phyloP scores from a whole-genome alignment of 1,140 invertebrate species.

The Drosophila kohkoa region DNA sequence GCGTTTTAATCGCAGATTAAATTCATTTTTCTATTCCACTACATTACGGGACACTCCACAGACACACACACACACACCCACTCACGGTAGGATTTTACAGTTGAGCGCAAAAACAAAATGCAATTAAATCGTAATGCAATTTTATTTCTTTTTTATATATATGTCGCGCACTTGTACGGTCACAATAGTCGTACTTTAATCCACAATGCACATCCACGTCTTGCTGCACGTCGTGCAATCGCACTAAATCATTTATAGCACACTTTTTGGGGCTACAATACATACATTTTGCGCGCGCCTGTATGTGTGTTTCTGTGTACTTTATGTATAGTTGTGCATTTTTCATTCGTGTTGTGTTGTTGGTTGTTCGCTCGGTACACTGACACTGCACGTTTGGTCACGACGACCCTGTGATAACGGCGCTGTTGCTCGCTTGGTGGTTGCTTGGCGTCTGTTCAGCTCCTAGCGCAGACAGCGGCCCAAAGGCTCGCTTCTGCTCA shows the following conservation, averaged over 20 bases:
- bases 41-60: conserved; percentile 24
- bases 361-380: conserved; percentile 11
- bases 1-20: neutral
- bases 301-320: conserved; percentile 20
- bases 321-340: conserved; percentile 44
- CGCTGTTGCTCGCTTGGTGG: conserved; percentile 64
- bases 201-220: conserved; percentile 54
- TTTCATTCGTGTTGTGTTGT: conserved; percentile 31
- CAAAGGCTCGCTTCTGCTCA: conserved; percentile 9
- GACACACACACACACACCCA: too few relatives aligned
- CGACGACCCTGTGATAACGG: conserved; percentile 12
- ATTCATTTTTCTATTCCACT: conserved; percentile 23
- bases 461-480: conserved; percentile 25
- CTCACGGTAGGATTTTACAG: conserved; percentile 3
- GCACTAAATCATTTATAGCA: conserved; percentile 64
- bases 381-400: conserved; percentile 24
- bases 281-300: conserved; percentile 10
- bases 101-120: conserved; percentile 27
- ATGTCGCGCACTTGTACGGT: conserved; percentile 60
- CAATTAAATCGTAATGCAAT: conserved; percentile 66
- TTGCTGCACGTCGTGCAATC: conserved; percentile 45
- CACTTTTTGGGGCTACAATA: conserved; percentile 45
- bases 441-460: conserved; percentile 61
- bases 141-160: conserved; percentile 31
- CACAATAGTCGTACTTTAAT: conserved; percentile 34